A percentile compares a stretch with the other conserved stretches of the same genome.
phyloP scores from a whole-genome alignment of 2,888 invertebrate species.

The Petrolisthes manimaculis region DNA sequence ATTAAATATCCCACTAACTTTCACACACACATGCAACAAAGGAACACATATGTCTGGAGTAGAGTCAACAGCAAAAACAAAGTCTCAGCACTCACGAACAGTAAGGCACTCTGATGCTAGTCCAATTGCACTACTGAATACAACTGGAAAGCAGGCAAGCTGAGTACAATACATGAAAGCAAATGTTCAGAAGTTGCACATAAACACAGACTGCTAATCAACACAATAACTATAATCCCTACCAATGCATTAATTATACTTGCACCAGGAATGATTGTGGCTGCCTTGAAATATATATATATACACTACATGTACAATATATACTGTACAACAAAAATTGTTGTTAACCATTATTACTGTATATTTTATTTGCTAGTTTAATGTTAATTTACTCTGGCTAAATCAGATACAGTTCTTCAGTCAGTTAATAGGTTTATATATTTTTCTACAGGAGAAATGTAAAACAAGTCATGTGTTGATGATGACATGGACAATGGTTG shows the following conservation, averaged over 20 bases:
- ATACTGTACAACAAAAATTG: no score
- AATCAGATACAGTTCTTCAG: no score
- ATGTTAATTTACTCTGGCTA: no score
- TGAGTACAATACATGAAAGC: background rate
- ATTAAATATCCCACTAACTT: no score
- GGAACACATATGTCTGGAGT: background rate
- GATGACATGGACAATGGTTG: no score
- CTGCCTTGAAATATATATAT: background rate
- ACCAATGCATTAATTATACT: background rate
- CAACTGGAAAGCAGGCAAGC: background rate
- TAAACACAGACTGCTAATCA: background rate
- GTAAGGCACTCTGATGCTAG: constrained; percentile 17
- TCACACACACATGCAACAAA: background rate
- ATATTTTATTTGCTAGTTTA: no score
- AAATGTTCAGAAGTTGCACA: background rate
- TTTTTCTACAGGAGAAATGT: no score
- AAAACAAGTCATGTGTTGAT: no score
- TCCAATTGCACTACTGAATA: background rate
- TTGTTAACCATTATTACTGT: no score
- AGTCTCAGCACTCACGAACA: background rate
- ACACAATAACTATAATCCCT: background rate
- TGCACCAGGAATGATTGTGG: constrained; percentile 7
- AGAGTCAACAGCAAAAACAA: background rate
- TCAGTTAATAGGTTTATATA: no score
- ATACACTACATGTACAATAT: no score